Evolutionary conservation across 2,888 invertebrate genomes (phyloP), one percentile per base, ranked within the genome.

Genomic region (Orthosia gracilis): DNA sequence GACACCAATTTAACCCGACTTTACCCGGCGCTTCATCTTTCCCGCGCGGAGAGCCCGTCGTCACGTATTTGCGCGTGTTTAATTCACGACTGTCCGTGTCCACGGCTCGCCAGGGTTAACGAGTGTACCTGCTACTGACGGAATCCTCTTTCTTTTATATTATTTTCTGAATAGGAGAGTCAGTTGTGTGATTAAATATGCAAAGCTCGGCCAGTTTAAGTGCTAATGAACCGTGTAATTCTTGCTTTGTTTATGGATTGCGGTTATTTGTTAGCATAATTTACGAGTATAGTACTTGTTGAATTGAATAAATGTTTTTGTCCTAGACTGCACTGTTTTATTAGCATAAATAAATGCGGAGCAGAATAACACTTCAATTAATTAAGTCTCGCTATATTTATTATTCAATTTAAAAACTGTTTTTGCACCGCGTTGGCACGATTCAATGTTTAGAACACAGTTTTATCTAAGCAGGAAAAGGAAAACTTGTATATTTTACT

Each of bases 61-160:
- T 83, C 83, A 84, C 81, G 85, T 89, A 90, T 88, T 88, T 88
- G 90, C 83, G 84, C 87, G 90, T 89, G 87, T 90, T 90, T 91
- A 91, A 91, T 91, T 91, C 88, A 88, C 82, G 80, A 81, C 82
- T 85, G 87, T 84, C 84, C 85, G 78, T 45, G 80, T 84, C 80
- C 74, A 59, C 80, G 78, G 82, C 68, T 59, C 71, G 54, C 73
- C 81, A 81, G 83, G 83, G 86, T 87, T 90, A 91, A 91, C 88
- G 89, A 91, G 88, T 83, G 74, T 76, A 73, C 76, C 78, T 85
- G 79, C 76, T 69, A 63, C 70, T 82, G 82, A 80, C 83, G 78
- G 71, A 80, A 83, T 75, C 75, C 78, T 68, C 72, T 83, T 82
- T 74, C 71, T 82, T 83, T 87, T 80, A 83, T 77, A 83, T 73